Evolutionary conservation across 2,888 invertebrate species (phyloP), one percentile per base, ranked within the genome.

Genomic region (Blastobasis lacticolella): DNA sequence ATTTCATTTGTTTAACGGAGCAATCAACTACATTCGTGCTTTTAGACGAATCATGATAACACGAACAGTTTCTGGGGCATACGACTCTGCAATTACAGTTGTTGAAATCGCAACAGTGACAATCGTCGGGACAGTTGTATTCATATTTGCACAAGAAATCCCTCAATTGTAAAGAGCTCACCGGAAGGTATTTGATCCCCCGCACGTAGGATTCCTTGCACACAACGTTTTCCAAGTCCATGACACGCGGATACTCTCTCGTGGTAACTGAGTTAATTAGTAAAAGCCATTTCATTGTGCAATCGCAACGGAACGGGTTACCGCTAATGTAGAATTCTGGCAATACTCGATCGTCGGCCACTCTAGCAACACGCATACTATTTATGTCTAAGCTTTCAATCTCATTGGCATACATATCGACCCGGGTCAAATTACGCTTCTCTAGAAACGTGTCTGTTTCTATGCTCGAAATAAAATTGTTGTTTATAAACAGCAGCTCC

Each of bases 41-140:
- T 94, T 97, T 97, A 42, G 94, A 92, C 67, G 95, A 94, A 75
- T 98, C 97, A 81, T 97, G 96, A 88, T 95, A 97, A 80, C 98
- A 98, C 62, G 94, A 94, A 89, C 98, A 98, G 71, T 95, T 95
- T 62, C 91, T 91, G 5, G 98, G 98, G 72, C 98, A 98, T 57
- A 95, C 94, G 92, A 95, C 95, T 88, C 97, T 96, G 82, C 98
- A 98, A 81, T 96, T 96, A 83, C 98, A 98, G 56, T 95, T 95
- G 78, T 95, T 96, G 79, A 95, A 97, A 76, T 97, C 97, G 82
- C 98, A 98, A 83, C 98, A 98, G 71, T 95, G 94, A 76, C 98
- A 98, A 45, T 95, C 90, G 40, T 96, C 94, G 66, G 96, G 96
- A 78, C 98, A 98, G 74, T 97, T 95, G 40, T 92, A 92, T 65